Base-by-base conservation (phyloP, 2,888 invertebrate species). In the Pyrochroa serraticornis region DNA sequence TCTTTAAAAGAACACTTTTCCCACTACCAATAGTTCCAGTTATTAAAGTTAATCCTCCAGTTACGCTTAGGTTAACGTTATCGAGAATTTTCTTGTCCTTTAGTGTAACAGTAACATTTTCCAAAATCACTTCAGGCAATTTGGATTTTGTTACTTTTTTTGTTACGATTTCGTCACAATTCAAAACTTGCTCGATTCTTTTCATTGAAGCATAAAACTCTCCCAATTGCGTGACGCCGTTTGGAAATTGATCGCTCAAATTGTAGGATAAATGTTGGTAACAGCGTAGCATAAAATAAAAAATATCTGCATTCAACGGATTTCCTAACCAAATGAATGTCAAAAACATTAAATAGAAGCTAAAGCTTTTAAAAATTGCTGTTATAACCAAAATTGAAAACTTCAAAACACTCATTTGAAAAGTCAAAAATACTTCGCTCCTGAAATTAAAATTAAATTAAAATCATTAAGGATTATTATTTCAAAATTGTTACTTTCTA, bases 221-320 rank as follows among this genome's bases (percentile, higher is more conserved):
- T 0, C 92, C 90, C 38, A 89, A 83, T 80, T 90, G 88, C 1
- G 90, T 87, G 60, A 94, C 87, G 46, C 88, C 91, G 81, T 90
- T 88, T 0, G 96, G 95, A 69, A 96, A 91, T 79, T 92, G 92
- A 7, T 94, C 89, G 0, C 91, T 93, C 87, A 95, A 90, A 9
- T 92, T 89, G 68, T 91, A 88, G 31, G 93, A 84, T 53, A 96
- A 80, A 52, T 92, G 90, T 71, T 93, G 93, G 80, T 93, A 95
- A 75, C 95, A 90, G 6, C 93, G 90, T 9, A 93, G 89, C 45
- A 94, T 85, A 55, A 94, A 91, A 79, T 95, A 95, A 14, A 93
- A 91, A 73, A 85, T 85, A 74, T 94, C 92, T 3, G 96, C 90
- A 2, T 87, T 89, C 66, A 96, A 84, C 66, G 84, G 77, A 66